Conservation (phyloP, 2,113 vertebrate species). For the Coreoperca whiteheadi region DNA sequence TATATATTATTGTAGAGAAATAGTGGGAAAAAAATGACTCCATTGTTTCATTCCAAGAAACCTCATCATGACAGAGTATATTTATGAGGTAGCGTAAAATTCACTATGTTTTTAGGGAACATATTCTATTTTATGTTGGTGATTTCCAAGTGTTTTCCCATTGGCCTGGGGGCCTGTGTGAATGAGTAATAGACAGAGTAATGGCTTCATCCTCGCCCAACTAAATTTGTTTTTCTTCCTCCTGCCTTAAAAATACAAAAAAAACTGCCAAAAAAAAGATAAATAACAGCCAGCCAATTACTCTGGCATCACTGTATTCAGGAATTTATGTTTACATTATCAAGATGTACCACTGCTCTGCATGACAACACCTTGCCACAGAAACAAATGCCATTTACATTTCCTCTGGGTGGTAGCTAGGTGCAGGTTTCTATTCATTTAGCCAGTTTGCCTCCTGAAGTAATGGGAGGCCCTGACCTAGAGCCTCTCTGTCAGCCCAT, state of each 20-base stretch:
- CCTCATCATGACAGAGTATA: constrained; percentile 71
- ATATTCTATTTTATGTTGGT: constrained; percentile 78
- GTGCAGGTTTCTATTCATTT: constrained; percentile 73
- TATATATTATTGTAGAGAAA: constrained; percentile 47
- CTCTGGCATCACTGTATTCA: constrained; percentile 75
- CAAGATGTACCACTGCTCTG: constrained; percentile 73
- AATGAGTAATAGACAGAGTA: constrained; percentile 81
- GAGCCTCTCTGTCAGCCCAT: constrained; percentile 80
- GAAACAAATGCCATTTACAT: constrained; percentile 83
- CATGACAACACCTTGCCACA: constrained; percentile 75
- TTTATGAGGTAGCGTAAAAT: constrained; percentile 73
- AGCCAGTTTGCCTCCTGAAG: constrained; percentile 75
- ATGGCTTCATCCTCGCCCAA: constrained; percentile 76
- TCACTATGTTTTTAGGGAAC: constrained; percentile 64
- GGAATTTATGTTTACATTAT: constrained; percentile 82
- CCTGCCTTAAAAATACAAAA: constrained; percentile 66
- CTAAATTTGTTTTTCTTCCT: constrained; percentile 77
- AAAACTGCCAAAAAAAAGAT: constrained; percentile 70
- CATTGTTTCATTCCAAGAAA: constrained; percentile 69
- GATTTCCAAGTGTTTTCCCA: constrained; percentile 76
- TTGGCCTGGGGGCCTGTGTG: constrained; percentile 74
- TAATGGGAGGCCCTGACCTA: constrained; percentile 81
- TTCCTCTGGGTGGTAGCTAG: constrained; percentile 72
- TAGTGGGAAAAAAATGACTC: constrained; percentile 24
- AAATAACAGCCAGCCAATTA: constrained; percentile 80